Percentiles rank a stretch among this genome's conserved stretches.
Conservation (phyloP, 2,113 vertebrate genomes). For the Forbesichthys papilliferus region DNA sequence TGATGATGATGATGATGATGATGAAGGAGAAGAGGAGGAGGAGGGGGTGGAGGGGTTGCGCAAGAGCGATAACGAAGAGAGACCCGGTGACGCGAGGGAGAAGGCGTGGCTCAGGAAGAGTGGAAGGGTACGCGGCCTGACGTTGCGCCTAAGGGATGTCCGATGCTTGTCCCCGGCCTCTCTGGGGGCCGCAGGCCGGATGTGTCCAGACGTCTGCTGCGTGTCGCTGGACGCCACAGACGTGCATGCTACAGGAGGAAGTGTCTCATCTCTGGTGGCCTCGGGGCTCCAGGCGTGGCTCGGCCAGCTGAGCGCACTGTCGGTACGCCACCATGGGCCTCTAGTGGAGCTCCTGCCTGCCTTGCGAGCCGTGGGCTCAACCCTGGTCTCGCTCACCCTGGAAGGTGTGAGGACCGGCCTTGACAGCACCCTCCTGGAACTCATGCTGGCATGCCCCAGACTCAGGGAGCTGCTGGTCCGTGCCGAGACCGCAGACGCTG, state of each 20-base stretch:
- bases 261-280: conserved; percentile 36
- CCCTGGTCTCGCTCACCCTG: conserved; percentile 67
- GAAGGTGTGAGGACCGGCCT: conserved; percentile 70
- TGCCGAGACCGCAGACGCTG: conserved; percentile 50
- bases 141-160: conserved; percentile 57
- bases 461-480: conserved; percentile 64
- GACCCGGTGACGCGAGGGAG: conserved; percentile 5
- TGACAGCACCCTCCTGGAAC: conserved; percentile 47
- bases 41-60: conserved; percentile 15
- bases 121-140: conserved; percentile 32
- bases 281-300: conserved; percentile 55
- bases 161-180: conserved; percentile 52
- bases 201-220: conserved; percentile 66
- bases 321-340: conserved; percentile 53
- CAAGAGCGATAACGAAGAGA: conserved; percentile 25
- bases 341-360: conserved; percentile 57
- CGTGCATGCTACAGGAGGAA: conserved; percentile 10
- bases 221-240: conserved; percentile 56
- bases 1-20: conserved; percentile 22
- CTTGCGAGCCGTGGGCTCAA: conserved; percentile 52
- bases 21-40: conserved; percentile 21
- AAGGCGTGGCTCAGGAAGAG: background rate
- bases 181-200: conserved; percentile 48
- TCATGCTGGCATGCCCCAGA: conserved; percentile 66
- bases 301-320: conserved; percentile 61